Evolutionary conservation across 2,797 vertebrate species (phyloP).

Genomic region (Oophaga sylvatica): DNA sequence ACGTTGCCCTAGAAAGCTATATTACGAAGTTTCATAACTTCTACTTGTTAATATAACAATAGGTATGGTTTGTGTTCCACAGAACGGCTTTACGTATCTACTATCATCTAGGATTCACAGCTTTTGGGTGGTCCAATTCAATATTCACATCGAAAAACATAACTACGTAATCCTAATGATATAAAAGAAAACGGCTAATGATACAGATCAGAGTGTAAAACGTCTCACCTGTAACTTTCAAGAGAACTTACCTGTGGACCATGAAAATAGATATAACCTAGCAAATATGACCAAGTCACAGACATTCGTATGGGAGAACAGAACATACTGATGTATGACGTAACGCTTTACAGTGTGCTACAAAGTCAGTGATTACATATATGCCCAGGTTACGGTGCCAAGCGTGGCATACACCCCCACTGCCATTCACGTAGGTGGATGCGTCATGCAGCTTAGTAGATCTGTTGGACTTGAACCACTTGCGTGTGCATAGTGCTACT

Average conservation of each 20-base stretch:
- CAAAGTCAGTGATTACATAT: background rate
- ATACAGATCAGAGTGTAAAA: background rate
- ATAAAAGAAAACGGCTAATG: conserved; percentile 1
- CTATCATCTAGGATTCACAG: conserved; percentile 2
- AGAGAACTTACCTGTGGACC: background rate
- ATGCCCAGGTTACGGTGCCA: conserved; percentile 3
- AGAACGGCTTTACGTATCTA: background rate
- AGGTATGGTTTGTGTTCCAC: background rate
- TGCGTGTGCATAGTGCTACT: background rate
- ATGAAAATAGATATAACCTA: background rate
- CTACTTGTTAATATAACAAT: background rate
- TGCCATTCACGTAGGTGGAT: background rate
- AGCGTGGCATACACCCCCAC: background rate
- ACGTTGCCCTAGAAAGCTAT: background rate
- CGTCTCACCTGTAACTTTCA: background rate
- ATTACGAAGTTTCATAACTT: background rate
- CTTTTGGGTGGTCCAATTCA: conserved; percentile 4
- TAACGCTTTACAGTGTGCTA: background rate
- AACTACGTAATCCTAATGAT: background rate
- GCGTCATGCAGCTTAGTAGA: conserved; percentile 6
- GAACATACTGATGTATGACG: background rate
- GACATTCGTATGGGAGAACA: conserved; percentile 7
- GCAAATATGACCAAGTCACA: background rate
- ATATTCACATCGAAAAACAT: background rate
- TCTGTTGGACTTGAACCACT: background rate